Evolutionary conservation across 92 coral and sea anemone genomes (phyloP).

Genomic region (Epizoanthus illoricatus): DNA sequence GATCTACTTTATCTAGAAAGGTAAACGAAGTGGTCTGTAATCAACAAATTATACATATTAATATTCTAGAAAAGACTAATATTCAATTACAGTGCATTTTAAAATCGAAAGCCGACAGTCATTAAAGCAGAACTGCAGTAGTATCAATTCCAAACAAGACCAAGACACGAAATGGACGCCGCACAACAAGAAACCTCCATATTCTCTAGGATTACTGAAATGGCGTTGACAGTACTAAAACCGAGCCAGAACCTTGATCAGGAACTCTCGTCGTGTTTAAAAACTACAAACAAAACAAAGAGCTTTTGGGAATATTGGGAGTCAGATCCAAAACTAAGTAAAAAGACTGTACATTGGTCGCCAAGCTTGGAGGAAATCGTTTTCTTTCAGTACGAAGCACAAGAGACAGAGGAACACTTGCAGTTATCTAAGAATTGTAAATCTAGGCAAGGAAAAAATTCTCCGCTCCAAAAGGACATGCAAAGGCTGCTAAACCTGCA

Average conservation of each 20-base stretch:
- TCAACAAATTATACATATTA: no score
- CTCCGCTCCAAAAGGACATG: conserved; percentile 34
- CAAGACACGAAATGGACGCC: conserved; percentile 1
- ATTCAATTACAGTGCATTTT: no score
- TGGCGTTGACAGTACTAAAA: conserved; percentile 7
- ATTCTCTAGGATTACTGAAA: conserved; percentile 21
- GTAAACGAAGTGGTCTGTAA: no score
- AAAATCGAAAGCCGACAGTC: background rate
- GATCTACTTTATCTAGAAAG: background rate
- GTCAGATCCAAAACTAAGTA: background rate
- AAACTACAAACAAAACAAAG: conserved; percentile 23
- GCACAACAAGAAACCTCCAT: conserved; percentile 17
- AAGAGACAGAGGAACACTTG: background rate
- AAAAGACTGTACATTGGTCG: conserved; percentile 33
- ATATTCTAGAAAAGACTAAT: conserved; percentile 2
- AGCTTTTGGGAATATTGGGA: conserved; percentile 4
- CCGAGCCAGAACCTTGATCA: background rate
- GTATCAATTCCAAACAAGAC: background rate
- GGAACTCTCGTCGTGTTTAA: conserved; percentile 20
- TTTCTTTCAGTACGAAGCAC: conserved; percentile 23
- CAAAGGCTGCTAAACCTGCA: background rate
- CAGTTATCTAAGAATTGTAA: conserved; percentile 11
- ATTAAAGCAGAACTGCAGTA: background rate
- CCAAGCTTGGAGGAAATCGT: conserved; percentile 19
- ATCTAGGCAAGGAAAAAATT: conserved; percentile 15